Conservation (phyloP, 2,888 invertebrate species). For the Disparrhopalites patrizii region DNA sequence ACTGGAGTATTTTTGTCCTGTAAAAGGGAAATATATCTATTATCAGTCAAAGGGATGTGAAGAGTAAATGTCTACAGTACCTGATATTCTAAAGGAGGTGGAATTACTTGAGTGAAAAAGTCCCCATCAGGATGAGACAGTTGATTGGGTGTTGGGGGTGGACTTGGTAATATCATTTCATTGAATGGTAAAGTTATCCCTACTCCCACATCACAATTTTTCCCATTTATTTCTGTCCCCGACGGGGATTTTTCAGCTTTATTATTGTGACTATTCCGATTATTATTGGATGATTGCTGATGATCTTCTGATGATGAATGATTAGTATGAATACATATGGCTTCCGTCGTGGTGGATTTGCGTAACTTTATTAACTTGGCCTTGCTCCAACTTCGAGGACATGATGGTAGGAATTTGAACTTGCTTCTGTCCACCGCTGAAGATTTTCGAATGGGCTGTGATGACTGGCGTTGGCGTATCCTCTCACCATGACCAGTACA, state of each 20-base stretch:
- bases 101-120: slow-evolving; percentile 17
- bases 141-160: slow-evolving; percentile 6
- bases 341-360: neutral
- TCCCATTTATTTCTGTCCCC: neutral
- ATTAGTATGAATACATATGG: too few species aligned
- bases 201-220: neutral
- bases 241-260: too few species aligned
- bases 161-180: neutral
- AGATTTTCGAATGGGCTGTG: neutral
- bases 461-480: too few species aligned
- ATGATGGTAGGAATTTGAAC: too few species aligned
- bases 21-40: neutral
- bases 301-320: too few species aligned
- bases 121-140: neutral
- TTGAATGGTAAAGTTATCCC: neutral
- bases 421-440: neutral
- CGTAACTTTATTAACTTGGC: too few species aligned
- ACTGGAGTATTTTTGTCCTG: neutral
- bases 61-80: neutral
- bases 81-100: slow-evolving; percentile 17
- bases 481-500: slow-evolving; percentile 5
- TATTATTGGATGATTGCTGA: too few species aligned
- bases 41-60: neutral
- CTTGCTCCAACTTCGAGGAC: too few species aligned
- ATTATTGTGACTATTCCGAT: too few species aligned